Evolutionary conservation across 2,888 invertebrate genomes (phyloP).

Genomic region (Hirtodrosophila alboralis): DNA sequence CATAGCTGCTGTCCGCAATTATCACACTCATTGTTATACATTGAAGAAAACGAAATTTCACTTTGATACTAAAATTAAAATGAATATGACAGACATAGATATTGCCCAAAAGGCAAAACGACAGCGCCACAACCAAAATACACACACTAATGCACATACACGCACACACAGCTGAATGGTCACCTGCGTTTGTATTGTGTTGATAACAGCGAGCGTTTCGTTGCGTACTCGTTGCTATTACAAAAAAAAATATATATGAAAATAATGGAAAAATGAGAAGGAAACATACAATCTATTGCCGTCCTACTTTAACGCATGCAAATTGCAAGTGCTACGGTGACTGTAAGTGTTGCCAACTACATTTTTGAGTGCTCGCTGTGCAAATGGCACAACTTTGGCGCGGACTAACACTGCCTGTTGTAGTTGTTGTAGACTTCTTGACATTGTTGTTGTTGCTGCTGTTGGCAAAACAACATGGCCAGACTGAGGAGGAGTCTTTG

Average conservation of each 20-base stretch:
- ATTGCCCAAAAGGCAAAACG: slow-evolving; percentile 18
- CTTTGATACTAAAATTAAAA: slow-evolving; percentile 51
- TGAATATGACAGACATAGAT: slow-evolving; percentile 31
- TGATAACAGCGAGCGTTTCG: slow-evolving; percentile 66
- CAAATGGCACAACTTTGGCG: slow-evolving; percentile 58
- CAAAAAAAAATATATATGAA: slow-evolving; percentile 21
- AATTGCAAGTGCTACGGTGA: slow-evolving; percentile 28
- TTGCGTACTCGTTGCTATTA: slow-evolving; percentile 38
- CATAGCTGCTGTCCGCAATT: slow-evolving; percentile 62
- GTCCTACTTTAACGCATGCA: slow-evolving; percentile 50
- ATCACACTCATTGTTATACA: slow-evolving; percentile 66
- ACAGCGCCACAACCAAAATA: slow-evolving; percentile 44
- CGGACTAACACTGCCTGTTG: slow-evolving; percentile 55
- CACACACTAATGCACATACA: slow-evolving; percentile 24
- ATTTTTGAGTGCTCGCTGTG: slow-evolving; percentile 35
- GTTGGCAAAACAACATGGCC: slow-evolving; percentile 46
- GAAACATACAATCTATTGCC: slow-evolving; percentile 20
- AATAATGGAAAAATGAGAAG: slow-evolving; percentile 35
- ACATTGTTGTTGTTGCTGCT: slow-evolving; percentile 18
- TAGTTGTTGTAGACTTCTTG: slow-evolving; percentile 43
- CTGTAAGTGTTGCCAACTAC: slow-evolving; percentile 68
- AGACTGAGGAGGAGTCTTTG: slow-evolving; percentile 30
- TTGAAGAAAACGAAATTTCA: slow-evolving; percentile 36
- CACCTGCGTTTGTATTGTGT: slow-evolving; percentile 46
- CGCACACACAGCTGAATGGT: slow-evolving; percentile 2